These are phyloP conservation scores for Cinclus mexicanus DNA, from an alignment of 2,113 vertebrate genomes.

Conservation along the genomic window DNA sequence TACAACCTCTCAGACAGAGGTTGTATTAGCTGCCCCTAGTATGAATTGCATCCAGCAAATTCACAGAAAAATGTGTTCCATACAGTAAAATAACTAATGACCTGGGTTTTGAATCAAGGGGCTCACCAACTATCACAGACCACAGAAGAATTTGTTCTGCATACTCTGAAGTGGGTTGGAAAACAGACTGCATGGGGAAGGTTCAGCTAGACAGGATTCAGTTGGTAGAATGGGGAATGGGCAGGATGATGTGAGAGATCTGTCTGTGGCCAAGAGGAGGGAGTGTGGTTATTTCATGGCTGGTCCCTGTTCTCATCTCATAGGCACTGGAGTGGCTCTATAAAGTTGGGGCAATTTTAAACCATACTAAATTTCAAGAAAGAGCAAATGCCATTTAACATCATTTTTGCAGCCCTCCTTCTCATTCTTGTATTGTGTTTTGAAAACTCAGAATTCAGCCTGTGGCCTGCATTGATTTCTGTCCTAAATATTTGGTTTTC, in stretches of 20 bases:
- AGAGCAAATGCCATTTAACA: not conserved
- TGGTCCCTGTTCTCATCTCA: not conserved
- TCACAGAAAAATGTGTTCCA: not conserved
- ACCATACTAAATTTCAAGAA: not conserved
- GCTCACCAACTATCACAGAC: not conserved
- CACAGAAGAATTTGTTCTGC: not conserved
- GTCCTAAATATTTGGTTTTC: not conserved
- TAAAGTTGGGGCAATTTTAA: not conserved
- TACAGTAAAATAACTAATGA: not conserved
- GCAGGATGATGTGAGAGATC: not conserved
- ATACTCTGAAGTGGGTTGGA: not conserved
- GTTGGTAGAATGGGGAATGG: not conserved
- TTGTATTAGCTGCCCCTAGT: not conserved
- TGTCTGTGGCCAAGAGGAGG: not conserved
- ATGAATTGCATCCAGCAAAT: not conserved
- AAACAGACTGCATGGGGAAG: not conserved
- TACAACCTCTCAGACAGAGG: not conserved
- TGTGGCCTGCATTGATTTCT: not conserved
- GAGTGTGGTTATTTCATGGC: not conserved
- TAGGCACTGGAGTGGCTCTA: not conserved
- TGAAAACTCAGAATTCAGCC: not conserved
- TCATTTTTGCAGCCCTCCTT: not conserved
- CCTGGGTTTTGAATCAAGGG: not conserved
- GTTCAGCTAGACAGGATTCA: not conserved
- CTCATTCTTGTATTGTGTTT: not conserved